Base-by-base conservation (phyloP, 37 sponge, comb jelly and placozoan genomes). In the Oscarella lobularis region DNA sequence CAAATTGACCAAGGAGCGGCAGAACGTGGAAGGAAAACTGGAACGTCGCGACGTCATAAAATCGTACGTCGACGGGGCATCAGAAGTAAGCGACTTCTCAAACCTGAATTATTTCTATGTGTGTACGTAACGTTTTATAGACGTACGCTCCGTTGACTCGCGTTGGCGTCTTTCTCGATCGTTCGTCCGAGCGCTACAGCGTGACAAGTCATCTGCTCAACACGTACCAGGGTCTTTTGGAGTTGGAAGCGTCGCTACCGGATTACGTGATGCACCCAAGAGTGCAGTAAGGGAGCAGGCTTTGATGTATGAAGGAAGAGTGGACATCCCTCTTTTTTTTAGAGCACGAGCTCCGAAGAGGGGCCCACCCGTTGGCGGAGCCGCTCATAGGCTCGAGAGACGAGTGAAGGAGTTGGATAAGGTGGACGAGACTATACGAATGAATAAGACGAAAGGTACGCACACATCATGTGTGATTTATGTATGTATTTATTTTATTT, bases 121-220 rank as follows among this genome's bases (percentile, higher is more conserved):
- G n/a, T n/a, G 66, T 35, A 35, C 1, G 30, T 66, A 31, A 33
- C 2, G 31, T 2, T 2, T 29, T 66, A 3, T 81, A 92, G 78
- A 89, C 89, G 41, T 96, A 96, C 73, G 97, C 97, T 65, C 97
- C 97, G 14, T 85, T 87, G 85, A 89, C 90, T 0, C 83, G 93
- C 0, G 78, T 89, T 32, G 97, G 97, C 34, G 88, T 92, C 36
- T 92, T 86, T 81, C 81, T 96, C 76, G 97, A 96, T 72, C 39
- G 74, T 41, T 75, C 74, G 6, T 84, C 93, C 36, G 93, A 96
- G 78, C 82, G 85, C 80, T 89, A 85, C 79, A 66, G 75, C 38
- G 93, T 96, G 3, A 55, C 40, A 39, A 80, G 71, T 39, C 68
- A 75, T 55, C 71, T 72, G 32, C 81, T 80, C 67, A 66, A 73